These are phyloP conservation scores for Gallirallus australis DNA, from an alignment of 2,797 vertebrate species.

Conservation along the genomic window DNA sequence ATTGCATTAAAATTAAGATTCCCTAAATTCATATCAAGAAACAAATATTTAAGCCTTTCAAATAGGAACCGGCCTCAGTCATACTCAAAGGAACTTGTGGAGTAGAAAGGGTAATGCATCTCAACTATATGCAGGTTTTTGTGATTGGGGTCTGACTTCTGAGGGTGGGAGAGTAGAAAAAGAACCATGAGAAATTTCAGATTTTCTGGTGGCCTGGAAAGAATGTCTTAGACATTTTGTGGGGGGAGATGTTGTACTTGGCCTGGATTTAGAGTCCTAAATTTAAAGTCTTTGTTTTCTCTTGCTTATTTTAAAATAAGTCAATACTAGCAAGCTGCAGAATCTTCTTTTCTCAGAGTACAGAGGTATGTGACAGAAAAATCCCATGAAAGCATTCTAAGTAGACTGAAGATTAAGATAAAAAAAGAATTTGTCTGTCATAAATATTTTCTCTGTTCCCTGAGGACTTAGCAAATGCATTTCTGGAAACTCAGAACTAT, in stretches of 20 bases:
- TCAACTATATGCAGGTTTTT: background rate
- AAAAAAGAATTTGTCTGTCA: background rate
- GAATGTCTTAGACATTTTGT: background rate
- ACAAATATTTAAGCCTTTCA: background rate
- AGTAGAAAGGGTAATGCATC: background rate
- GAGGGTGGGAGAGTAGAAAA: background rate
- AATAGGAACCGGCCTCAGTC: background rate
- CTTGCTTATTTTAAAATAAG: background rate
- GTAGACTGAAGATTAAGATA: conserved; percentile 51
- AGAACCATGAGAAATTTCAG: background rate
- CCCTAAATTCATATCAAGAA: background rate
- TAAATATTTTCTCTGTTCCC: conserved; percentile 61
- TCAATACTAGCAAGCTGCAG: background rate
- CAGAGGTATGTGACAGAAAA: conserved; percentile 30
- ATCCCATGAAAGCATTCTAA: conserved; percentile 18
- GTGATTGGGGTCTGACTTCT: background rate
- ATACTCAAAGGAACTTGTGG: background rate
- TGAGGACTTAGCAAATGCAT: conserved; percentile 11
- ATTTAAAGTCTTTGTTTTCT: background rate
- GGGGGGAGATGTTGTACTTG: background rate
- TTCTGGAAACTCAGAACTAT: background rate
- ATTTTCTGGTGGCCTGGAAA: background rate
- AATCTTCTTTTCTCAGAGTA: background rate
- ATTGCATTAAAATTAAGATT: background rate
- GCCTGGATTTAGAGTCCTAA: background rate